Base-by-base conservation (phyloP, 2,888 invertebrate genomes). In the Athalia cordata region DNA sequence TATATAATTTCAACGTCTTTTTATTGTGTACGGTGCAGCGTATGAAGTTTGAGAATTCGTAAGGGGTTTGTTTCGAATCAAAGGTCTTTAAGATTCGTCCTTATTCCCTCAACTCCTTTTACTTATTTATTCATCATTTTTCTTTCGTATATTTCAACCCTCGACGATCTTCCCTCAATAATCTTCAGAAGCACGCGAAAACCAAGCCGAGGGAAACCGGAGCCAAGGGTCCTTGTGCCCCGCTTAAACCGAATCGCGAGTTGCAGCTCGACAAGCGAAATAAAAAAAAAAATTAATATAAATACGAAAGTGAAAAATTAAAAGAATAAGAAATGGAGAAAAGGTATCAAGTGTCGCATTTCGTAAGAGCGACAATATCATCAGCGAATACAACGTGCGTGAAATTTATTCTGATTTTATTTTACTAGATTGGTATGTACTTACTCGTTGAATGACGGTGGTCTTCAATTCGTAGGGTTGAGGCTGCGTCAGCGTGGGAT, bases 391-490 rank as follows among this genome's bases (percentile, higher is more conserved):
- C 11, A 1, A 29, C 29, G 29, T 29, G 2, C 29, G 2, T 29
- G 2, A 29, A 29, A 29, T 29, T 29, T 29, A 55, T 55, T 55
- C 4, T 55, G n/a, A n/a, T 9, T 11, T 55, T n/a, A 7, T 55
- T 55, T 11, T 55, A 47, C 45, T 29, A 59, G 9, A 59, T 47
- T 57, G 15, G 11, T 13, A 52, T 57, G 13, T 75, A 75, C 75
- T 75, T 49, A 75, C 75, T 0, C 62, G 75, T 43, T 75, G 75
- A 9, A 75, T 75, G 15, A 75, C 62, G 49, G 15, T 75, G 62
- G 75, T 75, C 75, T 75, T 64, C 62, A 75, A 52, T 75, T 75
- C 75, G 50, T 75, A 75, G 50, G 62, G 75, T 64, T 49, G 75
- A 49, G 75, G 75, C 75, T 64, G 75, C 64, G 64, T 75, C 50